A percentile compares a stretch with the other conserved stretches of the same genome.
phyloP scores from a whole-genome alignment of 37 sponge, comb jelly and placozoan species.

The Corticium candelabrum region DNA sequence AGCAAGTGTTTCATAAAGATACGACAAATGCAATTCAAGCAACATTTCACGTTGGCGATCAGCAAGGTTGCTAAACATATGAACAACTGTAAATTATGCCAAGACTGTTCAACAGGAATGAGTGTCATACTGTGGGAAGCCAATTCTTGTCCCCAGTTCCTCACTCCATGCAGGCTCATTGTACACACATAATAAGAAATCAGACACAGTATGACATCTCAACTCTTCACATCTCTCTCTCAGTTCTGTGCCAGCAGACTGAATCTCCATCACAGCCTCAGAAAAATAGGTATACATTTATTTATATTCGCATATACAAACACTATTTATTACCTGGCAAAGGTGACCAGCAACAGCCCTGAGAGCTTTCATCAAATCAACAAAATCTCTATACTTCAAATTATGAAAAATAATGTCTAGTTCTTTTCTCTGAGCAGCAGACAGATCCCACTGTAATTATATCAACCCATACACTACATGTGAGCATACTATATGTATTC shows the following conservation, averaged over 20 bases:
- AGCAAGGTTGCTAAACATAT: background rate
- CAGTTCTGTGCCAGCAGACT: conserved; percentile 9
- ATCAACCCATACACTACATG: no score
- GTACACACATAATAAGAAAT: no score
- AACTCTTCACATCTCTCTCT: background rate
- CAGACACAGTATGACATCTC: no score
- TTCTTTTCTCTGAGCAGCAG: conserved; percentile 20
- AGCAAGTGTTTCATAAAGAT: background rate
- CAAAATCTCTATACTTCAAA: conserved; percentile 36
- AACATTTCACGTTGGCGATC: background rate
- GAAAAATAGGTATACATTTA: no score
- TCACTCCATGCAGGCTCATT: no score
- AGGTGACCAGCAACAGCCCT: conserved; percentile 52
- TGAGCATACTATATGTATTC: no score
- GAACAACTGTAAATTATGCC: no score
- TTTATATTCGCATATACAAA: no score
- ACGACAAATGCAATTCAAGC: background rate
- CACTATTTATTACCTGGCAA: conserved; percentile 20
- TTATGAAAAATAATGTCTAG: conserved; percentile 69
- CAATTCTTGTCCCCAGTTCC: no score
- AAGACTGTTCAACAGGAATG: no score
- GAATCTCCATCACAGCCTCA: conserved; percentile 11
- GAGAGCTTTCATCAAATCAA: conserved; percentile 46
- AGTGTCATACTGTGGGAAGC: no score
- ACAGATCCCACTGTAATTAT: conserved; percentile 25